A percentile compares a stretch with the other conserved stretches of the same genome.
phyloP scores from a whole-genome alignment of 2,797 vertebrate genomes.

The Tenualosa thibaudeaui region DNA sequence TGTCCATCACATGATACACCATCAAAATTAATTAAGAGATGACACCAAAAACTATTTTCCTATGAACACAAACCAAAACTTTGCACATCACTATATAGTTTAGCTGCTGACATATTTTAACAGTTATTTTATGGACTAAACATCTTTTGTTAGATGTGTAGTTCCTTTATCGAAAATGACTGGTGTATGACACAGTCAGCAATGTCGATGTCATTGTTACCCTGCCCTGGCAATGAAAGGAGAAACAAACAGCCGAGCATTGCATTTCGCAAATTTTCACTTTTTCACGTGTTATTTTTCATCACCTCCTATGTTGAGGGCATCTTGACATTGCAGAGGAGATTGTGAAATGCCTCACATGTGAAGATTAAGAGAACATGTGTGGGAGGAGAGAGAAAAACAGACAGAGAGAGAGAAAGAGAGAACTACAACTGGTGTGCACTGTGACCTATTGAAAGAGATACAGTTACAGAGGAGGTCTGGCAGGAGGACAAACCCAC shows the following conservation, averaged over 20 bases:
- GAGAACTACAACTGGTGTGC: no score
- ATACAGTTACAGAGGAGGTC: neutral
- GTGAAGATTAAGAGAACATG: neutral
- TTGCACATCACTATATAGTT: no score
- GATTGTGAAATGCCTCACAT: neutral
- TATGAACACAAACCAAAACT: no score
- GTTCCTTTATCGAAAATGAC: neutral
- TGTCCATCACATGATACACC: no score
- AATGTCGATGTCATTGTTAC: neutral
- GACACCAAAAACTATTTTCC: no score
- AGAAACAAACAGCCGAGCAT: neutral
- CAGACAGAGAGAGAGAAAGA: no score
- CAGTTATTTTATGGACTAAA: neutral
- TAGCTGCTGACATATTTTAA: no score
- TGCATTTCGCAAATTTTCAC: neutral
- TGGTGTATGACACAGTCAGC: neutral
- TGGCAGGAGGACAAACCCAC: neutral
- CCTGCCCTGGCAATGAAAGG: neutral
- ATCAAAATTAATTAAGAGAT: no score
- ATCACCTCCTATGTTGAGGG: neutral
- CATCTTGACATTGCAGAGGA: conserved; percentile 5
- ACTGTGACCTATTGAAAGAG: neutral
- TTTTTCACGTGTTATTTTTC: neutral
- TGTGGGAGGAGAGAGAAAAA: neutral
- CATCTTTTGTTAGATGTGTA: neutral